Conservation (phyloP, 2,888 invertebrate genomes). For the Ganaspis brasiliensis region DNA sequence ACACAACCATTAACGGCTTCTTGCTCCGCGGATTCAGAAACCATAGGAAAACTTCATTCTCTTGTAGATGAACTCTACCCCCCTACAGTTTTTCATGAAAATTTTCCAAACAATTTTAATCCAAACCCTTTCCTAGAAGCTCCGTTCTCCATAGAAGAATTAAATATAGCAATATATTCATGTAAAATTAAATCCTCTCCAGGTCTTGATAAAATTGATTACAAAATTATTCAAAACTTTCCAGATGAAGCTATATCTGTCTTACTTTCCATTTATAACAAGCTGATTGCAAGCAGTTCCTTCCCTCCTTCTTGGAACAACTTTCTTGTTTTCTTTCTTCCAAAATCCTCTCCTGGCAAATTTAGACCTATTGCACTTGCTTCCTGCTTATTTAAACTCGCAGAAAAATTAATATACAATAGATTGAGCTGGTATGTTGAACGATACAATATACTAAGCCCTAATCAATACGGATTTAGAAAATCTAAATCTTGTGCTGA, state of each 20-base stretch:
- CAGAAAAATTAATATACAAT: conserved; percentile 19
- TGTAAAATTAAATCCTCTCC: not conserved
- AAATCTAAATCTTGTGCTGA: conserved; percentile 54
- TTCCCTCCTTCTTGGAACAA: too few relatives aligned
- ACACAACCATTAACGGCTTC: too few relatives aligned
- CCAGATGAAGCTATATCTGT: not conserved
- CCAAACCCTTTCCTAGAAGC: too few relatives aligned
- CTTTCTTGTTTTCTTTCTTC: not conserved
- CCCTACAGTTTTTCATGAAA: too few relatives aligned
- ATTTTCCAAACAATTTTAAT: too few relatives aligned
- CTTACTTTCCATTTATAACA: not conserved
- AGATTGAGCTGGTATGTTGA: conserved; percentile 51
- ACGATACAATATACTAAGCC: conserved; percentile 24
- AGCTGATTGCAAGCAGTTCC: too few relatives aligned
- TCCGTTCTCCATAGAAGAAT: too few relatives aligned
- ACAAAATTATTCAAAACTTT: not conserved
- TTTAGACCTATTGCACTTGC: not conserved
- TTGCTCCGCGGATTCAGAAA: too few relatives aligned
- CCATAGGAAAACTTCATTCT: too few relatives aligned
- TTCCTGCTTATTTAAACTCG: not conserved
- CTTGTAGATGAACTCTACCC: too few relatives aligned
- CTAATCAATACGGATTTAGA: conserved; percentile 52
- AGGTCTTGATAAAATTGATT: not conserved
- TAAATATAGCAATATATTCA: not conserved
- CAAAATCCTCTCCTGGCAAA: not conserved